Conservation (phyloP, 2,888 invertebrate genomes). For the Nomada ruficornis region DNA sequence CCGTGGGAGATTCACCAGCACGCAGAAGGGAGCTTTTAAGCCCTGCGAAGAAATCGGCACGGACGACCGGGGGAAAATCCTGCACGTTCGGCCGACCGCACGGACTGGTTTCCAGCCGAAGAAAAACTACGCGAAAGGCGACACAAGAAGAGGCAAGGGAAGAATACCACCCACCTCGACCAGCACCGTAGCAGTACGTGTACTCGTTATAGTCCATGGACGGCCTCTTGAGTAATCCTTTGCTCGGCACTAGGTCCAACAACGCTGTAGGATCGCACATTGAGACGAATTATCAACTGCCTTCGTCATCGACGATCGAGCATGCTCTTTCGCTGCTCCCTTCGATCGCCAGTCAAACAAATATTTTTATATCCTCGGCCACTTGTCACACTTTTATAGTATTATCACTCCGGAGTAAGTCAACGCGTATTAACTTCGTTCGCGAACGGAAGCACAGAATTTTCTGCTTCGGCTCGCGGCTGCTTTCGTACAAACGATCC, state of each 20-base stretch:
- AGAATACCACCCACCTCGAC: constrained; percentile 80
- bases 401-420: too few species aligned
- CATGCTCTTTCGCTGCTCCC: constrained; percentile 14
- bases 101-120: constrained; percentile 48
- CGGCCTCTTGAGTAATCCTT: constrained; percentile 82
- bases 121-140: constrained; percentile 39
- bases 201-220: constrained; percentile 84
- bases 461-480: constrained; percentile 4
- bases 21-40: not conserved
- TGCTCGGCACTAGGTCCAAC: constrained; percentile 81
- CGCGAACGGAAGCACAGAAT: constrained; percentile 1
- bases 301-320: constrained; percentile 59
- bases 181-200: constrained; percentile 83
- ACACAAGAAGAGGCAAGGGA: constrained; percentile 36
- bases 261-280: constrained; percentile 82
- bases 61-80: constrained; percentile 47
- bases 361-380: too few species aligned
- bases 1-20: constrained; percentile 1
- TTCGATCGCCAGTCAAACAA: not conserved
- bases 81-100: constrained; percentile 40
- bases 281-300: constrained; percentile 46
- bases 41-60: constrained; percentile 32
- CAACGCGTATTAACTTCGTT: too few species aligned
- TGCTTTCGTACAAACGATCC: constrained; percentile 63
- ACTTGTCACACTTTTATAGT: not conserved